A percentile compares a stretch with the other conserved stretches of the same genome.
Evolutionary conservation across 2,797 vertebrate species (phyloP).

Genomic region (Ibycter americanus): DNA sequence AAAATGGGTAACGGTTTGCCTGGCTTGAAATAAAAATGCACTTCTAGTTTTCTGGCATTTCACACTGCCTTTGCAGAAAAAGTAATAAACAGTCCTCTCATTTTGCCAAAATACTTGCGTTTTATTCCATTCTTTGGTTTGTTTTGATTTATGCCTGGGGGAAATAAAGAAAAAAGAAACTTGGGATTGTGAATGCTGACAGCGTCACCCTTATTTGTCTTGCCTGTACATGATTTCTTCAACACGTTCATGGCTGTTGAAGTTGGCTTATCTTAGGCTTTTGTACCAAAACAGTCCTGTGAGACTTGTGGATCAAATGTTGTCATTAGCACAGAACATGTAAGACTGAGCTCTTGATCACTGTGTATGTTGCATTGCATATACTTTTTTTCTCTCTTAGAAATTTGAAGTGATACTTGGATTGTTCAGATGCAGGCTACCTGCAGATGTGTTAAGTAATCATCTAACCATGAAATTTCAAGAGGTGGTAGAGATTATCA

Average conservation of each 20-base stretch:
- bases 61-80: background rate
- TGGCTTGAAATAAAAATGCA: accelerated
- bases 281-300: background rate
- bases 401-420: background rate
- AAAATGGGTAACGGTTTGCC: background rate
- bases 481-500: background rate
- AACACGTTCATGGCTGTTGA: background rate
- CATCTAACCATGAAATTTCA: background rate
- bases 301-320: background rate
- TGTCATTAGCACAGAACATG: background rate
- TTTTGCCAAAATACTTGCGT: background rate
- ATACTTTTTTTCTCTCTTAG: background rate
- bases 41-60: background rate
- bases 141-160: background rate
- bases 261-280: background rate
- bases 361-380: background rate
- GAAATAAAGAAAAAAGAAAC: background rate
- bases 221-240: accelerated
- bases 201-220: background rate
- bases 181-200: background rate
- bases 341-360: background rate
- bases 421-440: background rate
- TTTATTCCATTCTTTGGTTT: background rate
- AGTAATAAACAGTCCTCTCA: background rate
- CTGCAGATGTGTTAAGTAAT: background rate